Percentiles rank a stretch among this genome's conserved stretches.
These are phyloP conservation scores for Platerodrilus igneus DNA, from an alignment of 2,888 invertebrate genomes.

Conservation along the genomic window DNA sequence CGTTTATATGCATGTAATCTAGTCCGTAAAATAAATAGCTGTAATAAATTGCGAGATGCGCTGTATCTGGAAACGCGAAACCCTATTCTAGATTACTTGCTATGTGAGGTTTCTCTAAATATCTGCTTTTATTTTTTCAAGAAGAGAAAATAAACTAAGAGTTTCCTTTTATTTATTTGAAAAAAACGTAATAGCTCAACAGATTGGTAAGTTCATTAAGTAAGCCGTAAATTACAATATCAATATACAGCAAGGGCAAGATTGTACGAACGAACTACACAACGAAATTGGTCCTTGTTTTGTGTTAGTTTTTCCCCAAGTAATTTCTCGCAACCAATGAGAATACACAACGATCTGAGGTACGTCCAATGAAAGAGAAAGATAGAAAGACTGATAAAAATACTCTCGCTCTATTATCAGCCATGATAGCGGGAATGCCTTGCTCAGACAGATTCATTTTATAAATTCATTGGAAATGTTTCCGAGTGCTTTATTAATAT, in stretches of 20 bases:
- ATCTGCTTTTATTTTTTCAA: conserved; percentile 1
- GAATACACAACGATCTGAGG: conserved; percentile 43
- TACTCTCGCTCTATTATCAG: conserved; percentile 49
- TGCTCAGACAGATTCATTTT: conserved; percentile 45
- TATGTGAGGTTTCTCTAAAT: background rate
- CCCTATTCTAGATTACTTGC: conserved; percentile 20
- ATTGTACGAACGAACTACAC: conserved; percentile 23
- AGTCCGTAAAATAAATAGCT: conserved; percentile 59
- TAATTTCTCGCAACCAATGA: conserved; percentile 52
- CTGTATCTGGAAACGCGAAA: conserved; percentile 26
- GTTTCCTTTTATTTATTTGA: too few relatives aligned
- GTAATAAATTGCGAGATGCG: conserved; percentile 64
- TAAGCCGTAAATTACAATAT: conserved; percentile 1
- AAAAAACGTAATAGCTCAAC: too few relatives aligned
- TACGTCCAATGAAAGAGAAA: conserved; percentile 48
- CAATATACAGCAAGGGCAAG: conserved; percentile 15
- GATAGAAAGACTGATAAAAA: conserved; percentile 52
- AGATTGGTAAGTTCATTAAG: too few relatives aligned
- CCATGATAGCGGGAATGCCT: conserved; percentile 48
- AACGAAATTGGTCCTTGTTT: conserved; percentile 39
- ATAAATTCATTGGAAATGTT: conserved; percentile 44
- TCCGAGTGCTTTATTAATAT: conserved; percentile 42
- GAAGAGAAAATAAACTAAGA: too few relatives aligned
- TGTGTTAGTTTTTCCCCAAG: conserved; percentile 48
- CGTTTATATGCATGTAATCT: conserved; percentile 52